Evolutionary conservation across 2,888 invertebrate genomes (phyloP).

Genomic region (Sphaeridia pumilis): DNA sequence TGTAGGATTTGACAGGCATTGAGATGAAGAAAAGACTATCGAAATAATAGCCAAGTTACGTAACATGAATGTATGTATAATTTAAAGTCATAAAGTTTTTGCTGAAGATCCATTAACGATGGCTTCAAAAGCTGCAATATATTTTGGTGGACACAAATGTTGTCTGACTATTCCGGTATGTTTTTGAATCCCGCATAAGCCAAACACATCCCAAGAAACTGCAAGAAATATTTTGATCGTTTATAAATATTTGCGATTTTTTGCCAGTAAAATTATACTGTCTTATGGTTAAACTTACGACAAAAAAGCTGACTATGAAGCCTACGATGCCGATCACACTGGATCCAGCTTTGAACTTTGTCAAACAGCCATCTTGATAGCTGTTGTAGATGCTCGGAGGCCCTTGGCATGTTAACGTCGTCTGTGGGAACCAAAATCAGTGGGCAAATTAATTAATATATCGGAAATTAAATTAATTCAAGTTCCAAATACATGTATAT

Average conservation of each 20-base stretch:
- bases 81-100: no score
- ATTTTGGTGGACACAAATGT: no score
- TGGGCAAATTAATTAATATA: no score
- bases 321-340: constrained; percentile 68
- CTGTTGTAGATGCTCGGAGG: not conserved
- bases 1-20: no score
- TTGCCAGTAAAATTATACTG: not conserved
- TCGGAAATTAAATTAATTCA: not conserved
- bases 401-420: not conserved
- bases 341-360: constrained; percentile 60
- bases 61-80: no score
- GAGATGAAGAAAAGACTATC: no score
- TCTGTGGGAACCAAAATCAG: not conserved
- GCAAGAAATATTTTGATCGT: constrained; percentile 40
- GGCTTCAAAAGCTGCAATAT: no score
- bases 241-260: not conserved
- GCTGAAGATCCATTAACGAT: no score
- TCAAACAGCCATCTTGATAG: constrained; percentile 46
- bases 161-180: constrained; percentile 47
- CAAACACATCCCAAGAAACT: constrained; percentile 75
- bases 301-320: constrained; percentile 67
- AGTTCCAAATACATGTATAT: not conserved
- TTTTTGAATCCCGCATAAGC: constrained; percentile 73
- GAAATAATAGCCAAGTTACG: no score
- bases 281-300: constrained; percentile 63